Conservation (phyloP, 2,797 vertebrate genomes). For the Pygocentrus nattereri region DNA sequence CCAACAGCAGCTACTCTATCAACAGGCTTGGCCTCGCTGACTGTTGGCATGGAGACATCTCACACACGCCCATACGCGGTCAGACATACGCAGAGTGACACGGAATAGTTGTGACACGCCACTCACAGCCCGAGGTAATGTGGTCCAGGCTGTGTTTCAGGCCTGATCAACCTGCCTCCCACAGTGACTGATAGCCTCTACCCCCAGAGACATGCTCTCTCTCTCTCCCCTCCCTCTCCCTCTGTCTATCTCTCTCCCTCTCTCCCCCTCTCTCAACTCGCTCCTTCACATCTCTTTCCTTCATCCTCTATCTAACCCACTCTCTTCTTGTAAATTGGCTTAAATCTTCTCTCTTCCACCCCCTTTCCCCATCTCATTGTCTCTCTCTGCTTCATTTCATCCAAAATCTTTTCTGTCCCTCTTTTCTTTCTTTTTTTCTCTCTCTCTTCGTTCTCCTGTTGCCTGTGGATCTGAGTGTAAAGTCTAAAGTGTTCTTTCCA, state of each 20-base stretch:
- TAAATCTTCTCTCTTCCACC: background rate
- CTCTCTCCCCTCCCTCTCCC: background rate
- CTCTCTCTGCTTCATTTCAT: constrained; percentile 54
- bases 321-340: constrained; percentile 33
- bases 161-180: background rate
- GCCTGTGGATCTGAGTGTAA: constrained; percentile 5
- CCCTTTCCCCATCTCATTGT: constrained; percentile 46
- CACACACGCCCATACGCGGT: constrained; percentile 31
- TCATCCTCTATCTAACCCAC: constrained; percentile 18
- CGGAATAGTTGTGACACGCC: constrained; percentile 19
- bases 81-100: constrained; percentile 34
- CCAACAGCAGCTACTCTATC: constrained; percentile 66
- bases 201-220: background rate
- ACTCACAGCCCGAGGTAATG: background rate
- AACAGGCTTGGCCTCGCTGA: constrained; percentile 71
- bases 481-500: constrained; percentile 19
- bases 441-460: constrained; percentile 8
- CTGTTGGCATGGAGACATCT: constrained; percentile 75
- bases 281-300: background rate
- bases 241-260: background rate
- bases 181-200: constrained; percentile 42
- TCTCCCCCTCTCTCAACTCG: background rate
- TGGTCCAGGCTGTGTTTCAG: background rate
- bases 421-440: background rate
- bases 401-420: constrained; percentile 5